Evolutionary conservation across 2,888 invertebrate genomes (phyloP).

Genomic region (Boloria selene): DNA sequence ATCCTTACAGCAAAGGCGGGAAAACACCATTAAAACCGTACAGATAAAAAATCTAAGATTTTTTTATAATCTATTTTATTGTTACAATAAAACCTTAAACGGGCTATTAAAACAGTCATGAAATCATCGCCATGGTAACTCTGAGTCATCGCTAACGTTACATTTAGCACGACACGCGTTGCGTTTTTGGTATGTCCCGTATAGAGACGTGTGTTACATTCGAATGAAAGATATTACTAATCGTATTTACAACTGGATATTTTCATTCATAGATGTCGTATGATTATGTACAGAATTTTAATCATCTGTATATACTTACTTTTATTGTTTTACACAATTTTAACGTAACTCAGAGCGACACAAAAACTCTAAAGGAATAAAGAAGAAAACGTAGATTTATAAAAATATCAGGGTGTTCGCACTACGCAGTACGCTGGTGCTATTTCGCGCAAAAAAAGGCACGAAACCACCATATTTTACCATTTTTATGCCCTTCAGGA

Average conservation of each 20-base stretch:
- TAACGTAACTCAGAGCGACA: too few relatives aligned
- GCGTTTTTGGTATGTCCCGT: slow-evolving; percentile 50
- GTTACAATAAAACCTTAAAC: slow-evolving; percentile 23
- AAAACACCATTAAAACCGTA: too few relatives aligned
- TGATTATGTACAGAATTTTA: not conserved
- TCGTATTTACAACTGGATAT: slow-evolving; percentile 14
- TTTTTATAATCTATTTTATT: slow-evolving; percentile 10
- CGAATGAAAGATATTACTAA: slow-evolving; percentile 20
- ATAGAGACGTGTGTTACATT: slow-evolving; percentile 39
- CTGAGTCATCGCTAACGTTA: slow-evolving; percentile 38
- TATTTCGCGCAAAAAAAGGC: too few relatives aligned
- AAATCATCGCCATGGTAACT: slow-evolving; percentile 36
- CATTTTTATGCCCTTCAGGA: too few relatives aligned
- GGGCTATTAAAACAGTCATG: slow-evolving; percentile 27
- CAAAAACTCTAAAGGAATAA: too few relatives aligned
- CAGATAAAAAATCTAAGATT: not conserved
- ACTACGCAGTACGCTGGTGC: too few relatives aligned
- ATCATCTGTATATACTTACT: too few relatives aligned
- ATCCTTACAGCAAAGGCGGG: too few relatives aligned
- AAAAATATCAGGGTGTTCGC: too few relatives aligned
- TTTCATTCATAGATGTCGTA: slow-evolving; percentile 13
- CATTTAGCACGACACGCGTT: slow-evolving; percentile 38
- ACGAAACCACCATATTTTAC: too few relatives aligned
- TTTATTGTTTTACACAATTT: too few relatives aligned
- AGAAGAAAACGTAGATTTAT: too few relatives aligned